phyloP scores from a whole-genome alignment of 2,888 invertebrate species.

The Mongoloraphidia duomilia region DNA sequence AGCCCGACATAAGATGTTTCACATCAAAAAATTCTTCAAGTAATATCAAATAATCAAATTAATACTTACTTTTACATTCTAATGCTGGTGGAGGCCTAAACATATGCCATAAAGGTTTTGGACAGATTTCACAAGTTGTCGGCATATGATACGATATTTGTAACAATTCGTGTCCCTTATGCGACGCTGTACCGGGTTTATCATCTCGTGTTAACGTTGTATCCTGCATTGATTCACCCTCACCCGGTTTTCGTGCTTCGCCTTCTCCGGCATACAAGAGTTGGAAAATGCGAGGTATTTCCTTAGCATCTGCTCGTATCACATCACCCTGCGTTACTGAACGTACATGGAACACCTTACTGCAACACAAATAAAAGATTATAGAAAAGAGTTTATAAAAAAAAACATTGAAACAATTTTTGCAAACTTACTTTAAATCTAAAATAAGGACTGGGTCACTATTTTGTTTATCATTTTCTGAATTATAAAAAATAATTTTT shows the following conservation, averaged over 20 bases:
- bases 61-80: conserved; percentile 78
- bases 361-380: conserved; percentile 28
- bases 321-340: conserved; percentile 98
- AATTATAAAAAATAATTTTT: conserved; percentile 94
- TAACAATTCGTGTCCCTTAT: conserved; percentile 92
- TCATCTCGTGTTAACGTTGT: conserved; percentile 38
- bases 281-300: conserved; percentile 97
- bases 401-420: not conserved
- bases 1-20: too few relatives aligned
- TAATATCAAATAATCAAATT: conserved; percentile 15
- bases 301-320: conserved; percentile 95
- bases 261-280: conserved; percentile 95
- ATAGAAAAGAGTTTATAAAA: conserved; percentile 4
- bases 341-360: conserved; percentile 97
- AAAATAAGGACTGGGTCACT: conserved; percentile 89
- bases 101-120: conserved; percentile 94
- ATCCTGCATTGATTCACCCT: conserved; percentile 42
- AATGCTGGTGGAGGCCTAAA: conserved; percentile 94
- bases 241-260: conserved; percentile 69
- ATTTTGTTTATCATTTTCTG: conserved; percentile 86
- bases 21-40: not conserved
- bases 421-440: conserved; percentile 68
- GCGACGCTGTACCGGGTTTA: conserved; percentile 49
- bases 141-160: conserved; percentile 97
- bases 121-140: conserved; percentile 94